These are phyloP conservation scores for Phragmatobia fuliginosa DNA, from an alignment of 2,888 invertebrate species.

Conservation along the genomic window DNA sequence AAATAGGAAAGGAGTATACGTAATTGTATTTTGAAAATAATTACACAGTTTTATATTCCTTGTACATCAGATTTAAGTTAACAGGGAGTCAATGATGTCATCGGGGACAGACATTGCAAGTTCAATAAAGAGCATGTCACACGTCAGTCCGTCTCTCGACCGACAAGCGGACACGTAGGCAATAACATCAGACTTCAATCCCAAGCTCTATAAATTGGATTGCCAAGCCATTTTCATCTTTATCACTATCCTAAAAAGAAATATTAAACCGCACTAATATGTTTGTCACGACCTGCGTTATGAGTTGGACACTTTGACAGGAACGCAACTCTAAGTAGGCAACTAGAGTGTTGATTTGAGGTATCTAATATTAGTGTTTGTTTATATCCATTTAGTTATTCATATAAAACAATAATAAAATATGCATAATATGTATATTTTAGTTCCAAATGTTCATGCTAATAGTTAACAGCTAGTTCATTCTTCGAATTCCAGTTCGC, in stretches of 20 bases:
- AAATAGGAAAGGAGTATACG: neutral
- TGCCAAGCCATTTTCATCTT: constrained; percentile 34
- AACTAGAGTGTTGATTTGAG: constrained; percentile 64
- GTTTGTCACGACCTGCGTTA: constrained; percentile 62
- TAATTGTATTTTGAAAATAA: no score
- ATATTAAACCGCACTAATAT: constrained; percentile 24
- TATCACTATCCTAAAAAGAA: constrained; percentile 26
- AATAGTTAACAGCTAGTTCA: no score
- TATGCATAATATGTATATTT: neutral
- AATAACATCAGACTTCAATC: constrained; percentile 63
- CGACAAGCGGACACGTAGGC: constrained; percentile 66
- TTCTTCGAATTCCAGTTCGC: no score
- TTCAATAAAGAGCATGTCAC: constrained; percentile 69
- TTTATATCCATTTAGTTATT: constrained; percentile 34
- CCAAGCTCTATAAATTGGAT: constrained; percentile 30
- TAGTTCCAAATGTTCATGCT: no score
- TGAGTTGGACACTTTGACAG: constrained; percentile 80
- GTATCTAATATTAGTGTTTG: constrained; percentile 59
- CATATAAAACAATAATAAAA: neutral
- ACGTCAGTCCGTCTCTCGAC: constrained; percentile 56
- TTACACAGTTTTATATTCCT: no score
- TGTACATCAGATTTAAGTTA: neutral
- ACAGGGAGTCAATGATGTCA: constrained; percentile 17
- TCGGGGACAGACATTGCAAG: constrained; percentile 52
- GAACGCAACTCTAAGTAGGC: constrained; percentile 67